Base-by-base conservation (phyloP, 2,113 vertebrate genomes). In the Takifugu bimaculatus region DNA sequence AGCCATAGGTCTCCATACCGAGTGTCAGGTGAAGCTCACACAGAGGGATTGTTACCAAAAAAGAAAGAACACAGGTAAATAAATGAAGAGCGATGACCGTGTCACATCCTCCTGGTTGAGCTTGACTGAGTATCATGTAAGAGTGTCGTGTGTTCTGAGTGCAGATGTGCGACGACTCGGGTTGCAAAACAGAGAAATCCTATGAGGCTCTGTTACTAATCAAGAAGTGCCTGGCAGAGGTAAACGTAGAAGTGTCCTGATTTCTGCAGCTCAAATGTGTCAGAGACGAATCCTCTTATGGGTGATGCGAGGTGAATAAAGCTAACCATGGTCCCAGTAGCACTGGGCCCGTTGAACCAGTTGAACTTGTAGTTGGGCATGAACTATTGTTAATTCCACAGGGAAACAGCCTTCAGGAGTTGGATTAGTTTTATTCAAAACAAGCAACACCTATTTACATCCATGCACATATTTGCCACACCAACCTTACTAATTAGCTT, bases 101-200 rank as follows among this genome's bases (percentile, higher is more conserved):
- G 85, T 85, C 80, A 80, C 87, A 78, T 85, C 82, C 85, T 85
- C 59, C 80, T 44, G 61, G 82, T 88, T 13, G 80, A 88, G 87
- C 86, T 89, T 74, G 63, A 81, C 78, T 88, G 85, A 79, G 76
- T 90, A 88, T 90, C 86, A 74, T 87, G 86, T 89, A 90, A 87
- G 81, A 39, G 5, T 39, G 81, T 77, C 65, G 77, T 11, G 27
- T 67, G 70, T 48, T 68, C 50, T 0, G 51, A 64, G 76, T 85
- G 83, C 85, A 82, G 60, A 51, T 82, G 78, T 68, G 14, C 47
- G 5, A 45, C 65, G 80, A 78, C 80, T 90, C 85, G 82, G 75
- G 86, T 91, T 90, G 85, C 85, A 78, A 78, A 54, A 61, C 60
- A 50, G 59, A 85, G 82, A 90, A 89, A 90, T 85, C 74, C 81